Evolutionary conservation across 2,888 invertebrate species (phyloP).

Genomic region (Dasysyrphus tricinctus): DNA sequence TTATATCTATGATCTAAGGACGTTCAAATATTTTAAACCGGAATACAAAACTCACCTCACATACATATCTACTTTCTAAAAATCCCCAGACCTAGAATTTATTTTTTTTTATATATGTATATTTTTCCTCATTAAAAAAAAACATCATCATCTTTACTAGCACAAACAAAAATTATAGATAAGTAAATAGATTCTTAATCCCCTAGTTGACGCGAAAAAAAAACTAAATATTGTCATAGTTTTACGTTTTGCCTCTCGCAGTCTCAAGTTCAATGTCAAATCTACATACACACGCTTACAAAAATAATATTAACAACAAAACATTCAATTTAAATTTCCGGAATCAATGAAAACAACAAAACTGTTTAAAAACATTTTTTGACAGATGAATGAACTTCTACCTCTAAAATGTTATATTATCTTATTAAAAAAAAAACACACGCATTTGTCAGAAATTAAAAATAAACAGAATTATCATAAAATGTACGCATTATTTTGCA

Average conservation of each 20-base stretch:
- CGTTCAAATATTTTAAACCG: neutral
- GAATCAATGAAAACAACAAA: conserved; percentile 50
- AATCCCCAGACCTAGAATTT: no score
- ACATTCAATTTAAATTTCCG: conserved; percentile 50
- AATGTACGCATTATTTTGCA: conserved; percentile 44
- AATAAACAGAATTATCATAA: conserved; percentile 22
- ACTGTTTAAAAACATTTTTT: conserved; percentile 17
- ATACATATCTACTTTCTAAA: no score
- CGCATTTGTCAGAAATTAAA: conserved; percentile 17
- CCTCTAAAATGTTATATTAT: conserved; percentile 59
- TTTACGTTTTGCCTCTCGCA: neutral
- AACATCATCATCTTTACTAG: neutral
- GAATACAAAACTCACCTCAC: neutral
- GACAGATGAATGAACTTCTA: conserved; percentile 72
- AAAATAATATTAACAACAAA: neutral
- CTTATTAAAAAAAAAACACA: conserved; percentile 1
- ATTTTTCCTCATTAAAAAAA: neutral
- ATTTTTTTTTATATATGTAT: no score
- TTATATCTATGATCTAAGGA: neutral
- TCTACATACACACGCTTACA: neutral
- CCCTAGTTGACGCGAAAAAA: neutral
- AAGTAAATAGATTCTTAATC: neutral
- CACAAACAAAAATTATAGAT: neutral
- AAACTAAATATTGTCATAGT: conserved; percentile 12
- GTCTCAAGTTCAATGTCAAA: conserved; percentile 65